These are phyloP conservation scores for Pheosia tremula DNA, from an alignment of 2,888 invertebrate genomes.

Conservation along the genomic window DNA sequence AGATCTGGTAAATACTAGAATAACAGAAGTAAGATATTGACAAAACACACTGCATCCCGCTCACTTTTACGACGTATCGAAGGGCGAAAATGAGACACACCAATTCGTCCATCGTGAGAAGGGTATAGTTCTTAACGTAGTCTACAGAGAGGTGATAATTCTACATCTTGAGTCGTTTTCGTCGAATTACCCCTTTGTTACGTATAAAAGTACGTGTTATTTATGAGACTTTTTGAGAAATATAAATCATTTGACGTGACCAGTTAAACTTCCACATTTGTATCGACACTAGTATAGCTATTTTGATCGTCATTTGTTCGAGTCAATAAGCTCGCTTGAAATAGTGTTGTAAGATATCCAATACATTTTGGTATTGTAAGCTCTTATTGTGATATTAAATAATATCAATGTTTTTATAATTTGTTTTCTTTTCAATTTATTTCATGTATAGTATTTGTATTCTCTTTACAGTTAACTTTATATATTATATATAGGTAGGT, in stretches of 20 bases:
- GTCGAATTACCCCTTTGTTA: too few relatives aligned
- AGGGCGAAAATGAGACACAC: too few relatives aligned
- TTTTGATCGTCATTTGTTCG: background rate
- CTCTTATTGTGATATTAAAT: slow-evolving; percentile 71
- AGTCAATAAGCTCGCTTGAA: slow-evolving; percentile 23
- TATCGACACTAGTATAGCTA: background rate
- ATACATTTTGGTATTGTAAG: slow-evolving; percentile 55
- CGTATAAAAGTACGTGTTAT: background rate
- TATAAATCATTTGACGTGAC: slow-evolving; percentile 14
- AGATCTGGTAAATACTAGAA: background rate
- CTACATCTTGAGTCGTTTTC: too few relatives aligned
- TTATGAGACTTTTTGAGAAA: slow-evolving; percentile 36
- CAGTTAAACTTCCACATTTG: too few relatives aligned
- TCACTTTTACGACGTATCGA: background rate
- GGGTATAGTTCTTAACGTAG: too few relatives aligned
- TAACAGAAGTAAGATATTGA: too few relatives aligned
- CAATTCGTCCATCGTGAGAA: too few relatives aligned
- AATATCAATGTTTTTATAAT: slow-evolving; percentile 52
- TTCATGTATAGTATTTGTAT: too few relatives aligned
- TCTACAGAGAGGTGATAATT: too few relatives aligned
- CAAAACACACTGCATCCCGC: background rate
- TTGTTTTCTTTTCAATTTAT: slow-evolving; percentile 10
- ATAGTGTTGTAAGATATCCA: slow-evolving; percentile 38
- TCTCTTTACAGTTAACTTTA: too few relatives aligned
- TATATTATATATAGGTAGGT: too few relatives aligned